Percentiles rank a stretch among this genome's conserved stretches.
Evolutionary conservation across 2,888 invertebrate genomes (phyloP).

Genomic region (Eristalis intricaria): DNA sequence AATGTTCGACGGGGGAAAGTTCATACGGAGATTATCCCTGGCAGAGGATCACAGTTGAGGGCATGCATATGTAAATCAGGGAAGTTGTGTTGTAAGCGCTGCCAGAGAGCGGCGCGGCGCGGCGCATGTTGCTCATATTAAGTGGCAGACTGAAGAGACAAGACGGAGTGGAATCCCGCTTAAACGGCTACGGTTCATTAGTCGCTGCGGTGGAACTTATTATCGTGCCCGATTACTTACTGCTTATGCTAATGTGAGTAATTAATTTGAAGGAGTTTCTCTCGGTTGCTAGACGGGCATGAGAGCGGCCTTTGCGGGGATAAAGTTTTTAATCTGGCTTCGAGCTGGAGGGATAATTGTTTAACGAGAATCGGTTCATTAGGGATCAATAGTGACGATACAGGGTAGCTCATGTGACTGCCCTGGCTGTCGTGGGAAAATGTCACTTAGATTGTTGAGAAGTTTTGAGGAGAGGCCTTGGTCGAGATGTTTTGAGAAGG

Average conservation of each 20-base stretch:
- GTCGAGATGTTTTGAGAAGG: neutral
- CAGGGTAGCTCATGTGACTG: neutral
- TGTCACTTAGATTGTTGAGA: neutral
- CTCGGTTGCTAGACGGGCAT: neutral
- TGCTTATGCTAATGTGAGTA: constrained; percentile 70
- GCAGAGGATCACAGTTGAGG: constrained; percentile 21
- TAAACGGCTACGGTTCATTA: constrained; percentile 64
- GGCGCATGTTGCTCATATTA: constrained; percentile 57
- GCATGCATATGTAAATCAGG: constrained; percentile 49
- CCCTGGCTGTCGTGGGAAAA: neutral
- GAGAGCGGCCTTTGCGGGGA: neutral
- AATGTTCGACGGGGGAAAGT: constrained; percentile 51
- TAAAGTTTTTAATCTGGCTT: constrained; percentile 50
- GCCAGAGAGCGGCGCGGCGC: neutral
- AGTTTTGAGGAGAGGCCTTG: constrained; percentile 14
- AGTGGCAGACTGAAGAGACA: constrained; percentile 42
- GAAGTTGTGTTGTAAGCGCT: constrained; percentile 32
- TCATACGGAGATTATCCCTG: constrained; percentile 41
- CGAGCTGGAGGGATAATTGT: constrained; percentile 38
- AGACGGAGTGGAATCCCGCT: constrained; percentile 33
- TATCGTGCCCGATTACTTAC: constrained; percentile 70
- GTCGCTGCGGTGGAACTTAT: constrained; percentile 68
- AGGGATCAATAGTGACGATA: constrained; percentile 30
- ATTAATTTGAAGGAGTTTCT: constrained; percentile 63
- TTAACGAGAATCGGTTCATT: constrained; percentile 60